phyloP scores from a whole-genome alignment of 2,113 vertebrate species.

The Catharus minimus region DNA sequence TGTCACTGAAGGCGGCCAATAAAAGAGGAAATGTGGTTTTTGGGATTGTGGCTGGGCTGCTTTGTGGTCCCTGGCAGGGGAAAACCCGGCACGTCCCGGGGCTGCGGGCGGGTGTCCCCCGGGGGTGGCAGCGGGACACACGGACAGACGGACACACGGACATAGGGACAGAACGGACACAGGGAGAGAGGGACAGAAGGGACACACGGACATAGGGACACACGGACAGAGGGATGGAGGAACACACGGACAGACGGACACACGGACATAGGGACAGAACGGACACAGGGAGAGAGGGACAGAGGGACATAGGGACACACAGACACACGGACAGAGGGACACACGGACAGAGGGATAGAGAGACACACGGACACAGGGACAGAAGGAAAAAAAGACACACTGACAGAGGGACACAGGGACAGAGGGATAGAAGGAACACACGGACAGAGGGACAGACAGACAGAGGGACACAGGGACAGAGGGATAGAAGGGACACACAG shows the following conservation, averaged over 20 bases:
- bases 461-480: no score
- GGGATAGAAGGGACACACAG: no score
- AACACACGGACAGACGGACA: neutral
- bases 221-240: no score
- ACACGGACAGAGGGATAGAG: no score
- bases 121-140: neutral
- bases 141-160: neutral
- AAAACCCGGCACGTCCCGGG: neutral
- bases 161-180: no score
- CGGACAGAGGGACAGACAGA: neutral
- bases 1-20: rapidly evolving
- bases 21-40: neutral
- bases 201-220: no score
- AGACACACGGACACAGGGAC: no score
- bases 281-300: neutral
- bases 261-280: neutral
- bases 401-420: neutral
- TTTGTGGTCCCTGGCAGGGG: neutral
- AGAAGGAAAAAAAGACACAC: no score
- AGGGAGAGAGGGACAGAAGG: no score
- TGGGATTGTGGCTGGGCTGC: neutral
- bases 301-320: neutral
- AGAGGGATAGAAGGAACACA: neutral
- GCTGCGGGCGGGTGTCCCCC: neutral
- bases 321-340: no score